Conservation (phyloP, 1,140 invertebrate genomes). For the Leptinotarsa undecemlineata region DNA sequence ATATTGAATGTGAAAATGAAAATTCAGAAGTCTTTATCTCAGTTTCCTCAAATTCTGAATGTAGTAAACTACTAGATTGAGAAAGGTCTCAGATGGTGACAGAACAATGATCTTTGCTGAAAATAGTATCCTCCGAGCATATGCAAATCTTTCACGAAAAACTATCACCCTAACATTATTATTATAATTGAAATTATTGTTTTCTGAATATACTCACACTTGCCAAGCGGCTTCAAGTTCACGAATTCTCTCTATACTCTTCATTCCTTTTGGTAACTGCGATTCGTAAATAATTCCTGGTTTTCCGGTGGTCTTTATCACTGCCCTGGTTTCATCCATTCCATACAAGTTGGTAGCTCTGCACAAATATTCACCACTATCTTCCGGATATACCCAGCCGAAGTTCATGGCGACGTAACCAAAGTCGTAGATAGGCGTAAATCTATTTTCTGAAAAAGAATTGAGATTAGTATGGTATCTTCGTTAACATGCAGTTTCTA, state of each 20-base stretch:
- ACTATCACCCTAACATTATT: too few relatives aligned
- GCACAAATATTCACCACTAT: constrained; percentile 87
- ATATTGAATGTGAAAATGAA: too few relatives aligned
- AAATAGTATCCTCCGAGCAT: too few relatives aligned
- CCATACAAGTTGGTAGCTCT: constrained; percentile 90
- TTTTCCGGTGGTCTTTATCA: constrained; percentile 83
- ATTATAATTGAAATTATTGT: too few relatives aligned
- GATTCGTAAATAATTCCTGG: constrained; percentile 91
- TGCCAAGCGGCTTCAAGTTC: constrained; percentile 96
- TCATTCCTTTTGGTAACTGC: constrained; percentile 91
- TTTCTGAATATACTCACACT: constrained; percentile 65
- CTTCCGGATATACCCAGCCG: constrained; percentile 91
- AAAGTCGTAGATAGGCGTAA: constrained; percentile 93
- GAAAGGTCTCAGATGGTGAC: too few relatives aligned
- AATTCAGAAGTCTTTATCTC: too few relatives aligned
- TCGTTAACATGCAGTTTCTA: too few relatives aligned
- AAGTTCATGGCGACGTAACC: constrained; percentile 97
- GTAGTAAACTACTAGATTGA: too few relatives aligned
- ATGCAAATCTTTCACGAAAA: too few relatives aligned
- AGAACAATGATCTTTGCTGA: too few relatives aligned
- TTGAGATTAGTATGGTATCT: constrained; percentile 3
- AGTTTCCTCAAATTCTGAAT: too few relatives aligned
- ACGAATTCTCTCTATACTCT: constrained; percentile 91
- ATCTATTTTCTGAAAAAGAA: constrained; percentile 75
- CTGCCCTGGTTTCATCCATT: constrained; percentile 82